Evolutionary conservation across 2,888 invertebrate species (phyloP).

Genomic region (Hypolimnas misippus): DNA sequence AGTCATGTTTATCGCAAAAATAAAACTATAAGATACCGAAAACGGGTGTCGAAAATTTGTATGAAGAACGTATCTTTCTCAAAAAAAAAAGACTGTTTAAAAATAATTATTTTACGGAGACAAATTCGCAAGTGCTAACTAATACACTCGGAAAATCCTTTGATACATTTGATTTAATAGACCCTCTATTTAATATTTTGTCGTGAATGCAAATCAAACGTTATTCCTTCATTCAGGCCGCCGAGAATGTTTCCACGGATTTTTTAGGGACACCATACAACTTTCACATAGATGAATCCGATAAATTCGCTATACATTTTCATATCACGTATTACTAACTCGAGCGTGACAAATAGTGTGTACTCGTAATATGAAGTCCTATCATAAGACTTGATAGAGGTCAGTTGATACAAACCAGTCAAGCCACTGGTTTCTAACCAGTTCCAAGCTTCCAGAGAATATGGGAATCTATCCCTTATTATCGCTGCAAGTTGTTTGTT

Average conservation of each 20-base stretch:
- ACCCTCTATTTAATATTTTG: too few species aligned
- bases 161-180: too few species aligned
- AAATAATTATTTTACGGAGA: too few species aligned
- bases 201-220: too few species aligned
- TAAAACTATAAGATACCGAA: too few species aligned
- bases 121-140: too few species aligned
- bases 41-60: too few species aligned
- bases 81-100: too few species aligned
- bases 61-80: too few species aligned
- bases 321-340: slow-evolving; percentile 3
- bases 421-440: slow-evolving; percentile 42
- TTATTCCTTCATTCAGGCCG: too few species aligned
- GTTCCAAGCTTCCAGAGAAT: slow-evolving; percentile 31
- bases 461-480: neutral
- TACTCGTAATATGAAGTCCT: neutral
- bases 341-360: slow-evolving; percentile 3
- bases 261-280: neutral
- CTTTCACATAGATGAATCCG: slow-evolving; percentile 1
- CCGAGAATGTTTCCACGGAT: neutral
- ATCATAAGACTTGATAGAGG: slow-evolving; percentile 13
- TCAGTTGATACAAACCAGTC: slow-evolving; percentile 22
- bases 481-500: neutral
- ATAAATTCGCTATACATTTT: neutral
- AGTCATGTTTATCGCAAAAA: too few species aligned
- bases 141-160: too few species aligned